phyloP scores from a whole-genome alignment of 2,888 invertebrate genomes.

The Biston betularia region DNA sequence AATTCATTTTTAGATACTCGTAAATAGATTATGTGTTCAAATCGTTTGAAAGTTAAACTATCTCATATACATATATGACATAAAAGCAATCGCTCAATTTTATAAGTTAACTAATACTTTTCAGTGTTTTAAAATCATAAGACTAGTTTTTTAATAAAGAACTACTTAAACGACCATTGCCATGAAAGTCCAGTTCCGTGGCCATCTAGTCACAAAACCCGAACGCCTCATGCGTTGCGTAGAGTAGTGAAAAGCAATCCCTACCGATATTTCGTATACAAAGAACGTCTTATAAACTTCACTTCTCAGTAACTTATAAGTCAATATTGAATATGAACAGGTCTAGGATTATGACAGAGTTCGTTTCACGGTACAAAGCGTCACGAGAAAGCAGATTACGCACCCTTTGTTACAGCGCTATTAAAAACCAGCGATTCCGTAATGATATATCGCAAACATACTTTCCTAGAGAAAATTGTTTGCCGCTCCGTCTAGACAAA shows the following conservation, averaged over 20 bases:
- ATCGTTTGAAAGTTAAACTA: no score
- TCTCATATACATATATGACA: no score
- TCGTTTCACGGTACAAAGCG: conserved; percentile 46
- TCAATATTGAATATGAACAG: conserved; percentile 6
- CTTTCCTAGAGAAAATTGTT: conserved; percentile 24
- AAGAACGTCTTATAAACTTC: neutral
- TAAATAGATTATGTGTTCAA: no score
- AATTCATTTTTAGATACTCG: no score
- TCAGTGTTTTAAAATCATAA: no score
- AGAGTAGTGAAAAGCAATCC: neutral
- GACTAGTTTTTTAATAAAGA: no score
- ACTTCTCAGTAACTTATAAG: neutral
- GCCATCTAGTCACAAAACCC: no score
- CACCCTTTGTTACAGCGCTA: conserved; percentile 18
- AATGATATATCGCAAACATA: conserved; percentile 22
- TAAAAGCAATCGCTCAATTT: no score
- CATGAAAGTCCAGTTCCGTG: no score
- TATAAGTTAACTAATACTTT: no score
- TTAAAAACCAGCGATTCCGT: conserved; percentile 19
- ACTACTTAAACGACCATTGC: no score
- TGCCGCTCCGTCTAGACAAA: conserved; percentile 40
- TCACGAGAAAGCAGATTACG: conserved; percentile 17
- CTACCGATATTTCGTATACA: neutral
- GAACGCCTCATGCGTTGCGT: no score
- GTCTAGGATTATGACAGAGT: conserved; percentile 49